Conservation (phyloP, 2,113 vertebrate species). For the Mirza zaza region DNA sequence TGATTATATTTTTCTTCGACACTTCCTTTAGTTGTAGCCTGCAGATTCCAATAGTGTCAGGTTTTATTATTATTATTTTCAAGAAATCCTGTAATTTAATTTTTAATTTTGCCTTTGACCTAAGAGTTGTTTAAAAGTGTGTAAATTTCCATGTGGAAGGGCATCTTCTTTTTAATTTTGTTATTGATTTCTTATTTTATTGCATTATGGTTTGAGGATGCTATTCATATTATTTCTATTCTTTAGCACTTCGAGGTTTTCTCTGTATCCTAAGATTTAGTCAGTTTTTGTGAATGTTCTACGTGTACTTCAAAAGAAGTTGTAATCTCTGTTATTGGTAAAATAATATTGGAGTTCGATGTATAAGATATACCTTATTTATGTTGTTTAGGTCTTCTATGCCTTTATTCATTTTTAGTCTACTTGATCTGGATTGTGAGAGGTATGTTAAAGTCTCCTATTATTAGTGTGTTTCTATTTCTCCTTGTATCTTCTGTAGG, state of each 20-base stretch:
- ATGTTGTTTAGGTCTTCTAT: slow-evolving; percentile 11
- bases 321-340: background rate
- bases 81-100: slow-evolving; percentile 6
- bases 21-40: slow-evolving; percentile 3
- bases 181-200: slow-evolving; percentile 43
- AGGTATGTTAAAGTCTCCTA: slow-evolving; percentile 23
- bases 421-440: slow-evolving; percentile 38
- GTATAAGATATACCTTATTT: background rate
- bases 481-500: background rate
- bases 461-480: slow-evolving; percentile 36
- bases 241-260: slow-evolving; percentile 30
- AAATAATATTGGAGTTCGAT: background rate
- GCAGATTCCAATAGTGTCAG: background rate
- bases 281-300: background rate
- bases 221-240: slow-evolving; percentile 36
- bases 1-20: background rate
- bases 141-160: background rate
- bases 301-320: slow-evolving; percentile 22
- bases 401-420: slow-evolving; percentile 3
- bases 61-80: slow-evolving; percentile 36
- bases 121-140: background rate
- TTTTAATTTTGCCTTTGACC: slow-evolving; percentile 24
- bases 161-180: slow-evolving; percentile 24
- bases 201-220: background rate
- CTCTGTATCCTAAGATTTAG: background rate